phyloP scores from a whole-genome alignment of 2,888 invertebrate species.

The Acronicta leporina region DNA sequence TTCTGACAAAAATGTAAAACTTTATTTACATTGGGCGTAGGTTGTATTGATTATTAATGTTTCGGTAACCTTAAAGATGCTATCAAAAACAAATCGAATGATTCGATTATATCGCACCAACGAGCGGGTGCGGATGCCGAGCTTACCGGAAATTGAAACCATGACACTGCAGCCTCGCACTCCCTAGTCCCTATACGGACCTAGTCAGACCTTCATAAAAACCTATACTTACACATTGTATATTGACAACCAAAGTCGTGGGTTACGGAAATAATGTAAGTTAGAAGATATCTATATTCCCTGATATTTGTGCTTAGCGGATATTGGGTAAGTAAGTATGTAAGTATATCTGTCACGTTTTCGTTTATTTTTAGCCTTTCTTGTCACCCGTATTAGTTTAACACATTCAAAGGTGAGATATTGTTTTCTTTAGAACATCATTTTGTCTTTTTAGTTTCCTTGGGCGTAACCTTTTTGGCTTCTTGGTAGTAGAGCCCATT shows the following conservation, averaged over 20 bases:
- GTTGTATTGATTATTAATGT: conserved; percentile 7
- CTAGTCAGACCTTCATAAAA: conserved; percentile 49
- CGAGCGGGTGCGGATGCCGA: conserved; percentile 40
- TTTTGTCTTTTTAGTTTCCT: too few species aligned
- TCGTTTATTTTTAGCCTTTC: conserved; percentile 4
- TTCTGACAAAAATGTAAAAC: background rate
- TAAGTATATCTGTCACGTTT: background rate
- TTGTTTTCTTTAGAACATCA: too few species aligned
- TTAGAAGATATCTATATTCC: background rate
- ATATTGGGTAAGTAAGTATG: conserved; percentile 19
- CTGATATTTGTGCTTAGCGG: conserved; percentile 32
- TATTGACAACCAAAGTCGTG: conserved; percentile 44
- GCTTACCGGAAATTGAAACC: conserved; percentile 72
- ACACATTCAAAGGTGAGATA: too few species aligned
- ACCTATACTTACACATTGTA: conserved; percentile 37
- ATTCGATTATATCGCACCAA: conserved; percentile 49
- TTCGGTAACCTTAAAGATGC: conserved; percentile 22
- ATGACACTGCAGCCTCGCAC: conserved; percentile 65
- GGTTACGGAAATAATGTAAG: conserved; percentile 28
- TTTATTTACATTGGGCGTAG: background rate
- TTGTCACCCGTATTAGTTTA: background rate
- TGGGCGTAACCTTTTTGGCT: too few species aligned
- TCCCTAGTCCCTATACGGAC: conserved; percentile 21
- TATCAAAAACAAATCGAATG: conserved; percentile 50
- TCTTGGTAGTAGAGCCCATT: too few species aligned